Evolutionary conservation across 2,113 vertebrate species (phyloP).

Genomic region (Thermophis baileyi): DNA sequence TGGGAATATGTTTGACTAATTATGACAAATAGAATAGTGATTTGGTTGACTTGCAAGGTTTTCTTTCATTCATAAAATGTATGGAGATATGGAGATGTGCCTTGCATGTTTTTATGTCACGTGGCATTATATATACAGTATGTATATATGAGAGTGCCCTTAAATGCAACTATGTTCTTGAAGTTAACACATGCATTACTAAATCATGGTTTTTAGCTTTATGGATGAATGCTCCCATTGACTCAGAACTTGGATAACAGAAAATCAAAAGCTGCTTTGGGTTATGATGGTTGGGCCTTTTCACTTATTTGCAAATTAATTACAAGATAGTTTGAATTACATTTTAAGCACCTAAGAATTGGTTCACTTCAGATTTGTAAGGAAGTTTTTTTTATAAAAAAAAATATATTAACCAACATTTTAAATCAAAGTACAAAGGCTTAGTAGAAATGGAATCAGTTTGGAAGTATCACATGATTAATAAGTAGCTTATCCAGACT

Average conservation of each 20-base stretch:
- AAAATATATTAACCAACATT: constrained; percentile 22
- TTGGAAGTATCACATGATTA: constrained; percentile 12
- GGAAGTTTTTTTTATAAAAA: constrained; percentile 12
- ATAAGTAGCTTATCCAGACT: constrained; percentile 14
- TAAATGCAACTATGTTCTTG: neutral
- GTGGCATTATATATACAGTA: neutral
- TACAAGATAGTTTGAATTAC: constrained; percentile 14
- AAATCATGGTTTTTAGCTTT: neutral
- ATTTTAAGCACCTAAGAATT: neutral
- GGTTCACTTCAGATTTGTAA: constrained; percentile 7
- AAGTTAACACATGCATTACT: neutral
- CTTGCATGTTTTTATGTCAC: neutral
- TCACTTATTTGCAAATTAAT: neutral
- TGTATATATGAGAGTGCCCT: neutral
- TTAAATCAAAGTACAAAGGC: constrained; percentile 26
- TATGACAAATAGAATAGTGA: neutral
- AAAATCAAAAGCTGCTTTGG: constrained; percentile 18
- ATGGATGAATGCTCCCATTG: neutral
- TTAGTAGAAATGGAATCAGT: constrained; percentile 15
- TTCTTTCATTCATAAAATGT: neutral
- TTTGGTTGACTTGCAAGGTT: neutral
- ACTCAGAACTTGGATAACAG: constrained; percentile 15
- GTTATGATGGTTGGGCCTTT: constrained; percentile 9
- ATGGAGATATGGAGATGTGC: neutral
- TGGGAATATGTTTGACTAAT: neutral